These are phyloP conservation scores for Liparis tanakae DNA, from an alignment of 2,797 vertebrate species.

Conservation along the genomic window DNA sequence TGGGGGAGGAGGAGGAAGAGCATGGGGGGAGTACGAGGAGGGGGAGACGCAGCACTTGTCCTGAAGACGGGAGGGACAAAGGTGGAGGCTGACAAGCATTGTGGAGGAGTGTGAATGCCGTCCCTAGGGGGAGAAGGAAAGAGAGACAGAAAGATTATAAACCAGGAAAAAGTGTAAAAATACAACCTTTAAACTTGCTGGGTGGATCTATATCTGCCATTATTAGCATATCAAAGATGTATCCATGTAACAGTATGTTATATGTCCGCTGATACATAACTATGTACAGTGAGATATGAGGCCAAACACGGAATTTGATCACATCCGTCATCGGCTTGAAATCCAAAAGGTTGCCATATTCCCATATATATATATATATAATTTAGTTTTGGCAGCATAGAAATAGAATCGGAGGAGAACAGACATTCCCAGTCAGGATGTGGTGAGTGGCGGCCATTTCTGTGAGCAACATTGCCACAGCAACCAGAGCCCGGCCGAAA, in stretches of 20 bases:
- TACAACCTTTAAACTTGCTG: neutral
- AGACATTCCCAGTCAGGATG: too few species aligned
- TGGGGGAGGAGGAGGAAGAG: constrained; percentile 52
- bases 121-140: constrained; percentile 70
- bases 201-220: neutral
- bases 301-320: neutral
- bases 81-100: constrained; percentile 86
- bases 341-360: neutral
- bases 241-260: neutral
- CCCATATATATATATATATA: too few species aligned
- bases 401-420: too few species aligned
- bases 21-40: constrained; percentile 42
- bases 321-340: neutral
- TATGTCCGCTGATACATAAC: neutral
- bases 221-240: constrained; percentile 9
- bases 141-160: constrained; percentile 30
- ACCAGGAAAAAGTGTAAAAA: neutral
- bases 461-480: neutral
- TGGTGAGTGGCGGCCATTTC: too few species aligned
- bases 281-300: neutral
- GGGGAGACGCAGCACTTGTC: constrained; percentile 69
- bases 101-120: constrained; percentile 84
- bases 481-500: neutral
- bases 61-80: constrained; percentile 78
- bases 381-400: neutral